These are phyloP conservation scores for Clistopyga incitator DNA, from an alignment of 2,888 invertebrate genomes.

Conservation along the genomic window DNA sequence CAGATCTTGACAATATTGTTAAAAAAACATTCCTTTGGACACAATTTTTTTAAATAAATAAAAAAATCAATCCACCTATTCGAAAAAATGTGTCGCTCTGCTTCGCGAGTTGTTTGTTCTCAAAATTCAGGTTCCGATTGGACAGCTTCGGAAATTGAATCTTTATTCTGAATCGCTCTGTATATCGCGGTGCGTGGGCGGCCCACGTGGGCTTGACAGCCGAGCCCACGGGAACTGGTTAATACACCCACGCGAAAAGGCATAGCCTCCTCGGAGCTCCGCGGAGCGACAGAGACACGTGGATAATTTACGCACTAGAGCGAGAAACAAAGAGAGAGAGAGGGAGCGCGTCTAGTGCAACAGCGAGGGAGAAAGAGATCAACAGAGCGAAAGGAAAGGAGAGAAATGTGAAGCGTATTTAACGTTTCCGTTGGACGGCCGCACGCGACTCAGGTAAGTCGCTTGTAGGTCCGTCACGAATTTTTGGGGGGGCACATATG, in stretches of 20 bases:
- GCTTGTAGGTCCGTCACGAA: conserved; percentile 53
- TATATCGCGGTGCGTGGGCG: conserved; percentile 78
- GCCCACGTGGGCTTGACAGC: conserved; percentile 84
- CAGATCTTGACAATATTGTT: too few species aligned
- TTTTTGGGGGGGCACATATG: conserved; percentile 55
- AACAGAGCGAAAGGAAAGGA: conserved; percentile 13
- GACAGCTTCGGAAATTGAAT: conserved; percentile 17
- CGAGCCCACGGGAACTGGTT: conserved; percentile 82
- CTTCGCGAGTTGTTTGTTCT: background rate
- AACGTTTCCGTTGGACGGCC: conserved; percentile 60
- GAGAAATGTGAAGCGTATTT: conserved; percentile 53
- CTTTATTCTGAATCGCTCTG: conserved; percentile 63
- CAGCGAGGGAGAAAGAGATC: conserved; percentile 25
- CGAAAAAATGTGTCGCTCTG: too few species aligned
- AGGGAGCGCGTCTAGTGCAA: background rate
- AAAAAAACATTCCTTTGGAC: too few species aligned
- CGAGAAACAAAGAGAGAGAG: conserved; percentile 29
- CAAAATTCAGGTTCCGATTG: background rate
- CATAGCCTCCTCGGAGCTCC: conserved; percentile 37
- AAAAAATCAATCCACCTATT: too few species aligned
- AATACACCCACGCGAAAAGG: conserved; percentile 80
- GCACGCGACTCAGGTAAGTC: conserved; percentile 54
- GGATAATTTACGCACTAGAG: conserved; percentile 55
- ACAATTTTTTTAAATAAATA: too few species aligned
- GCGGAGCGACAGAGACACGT: conserved; percentile 46